Conservation (phyloP, 2,888 invertebrate genomes). For the Athalia circularis region DNA sequence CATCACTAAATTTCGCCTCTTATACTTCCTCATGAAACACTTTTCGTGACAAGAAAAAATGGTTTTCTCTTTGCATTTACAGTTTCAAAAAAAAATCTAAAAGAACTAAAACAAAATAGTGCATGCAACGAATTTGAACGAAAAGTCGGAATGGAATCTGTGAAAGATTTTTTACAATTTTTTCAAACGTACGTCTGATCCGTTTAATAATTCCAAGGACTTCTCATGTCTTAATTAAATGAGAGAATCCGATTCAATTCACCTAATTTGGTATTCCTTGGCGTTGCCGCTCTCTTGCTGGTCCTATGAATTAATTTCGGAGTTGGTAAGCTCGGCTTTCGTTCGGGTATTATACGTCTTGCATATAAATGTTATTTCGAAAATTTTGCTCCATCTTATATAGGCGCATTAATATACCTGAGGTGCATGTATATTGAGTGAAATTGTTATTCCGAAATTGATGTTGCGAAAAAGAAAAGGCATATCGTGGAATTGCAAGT, state of each 20-base stretch:
- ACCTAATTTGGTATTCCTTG: constrained; percentile 46
- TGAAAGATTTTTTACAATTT: not conserved
- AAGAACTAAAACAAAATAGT: too few species aligned
- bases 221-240: constrained; percentile 16
- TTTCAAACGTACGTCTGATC: not conserved
- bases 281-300: not conserved
- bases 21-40: too few species aligned
- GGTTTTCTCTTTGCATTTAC: too few species aligned
- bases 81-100: too few species aligned
- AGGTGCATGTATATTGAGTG: too few species aligned
- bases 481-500: constrained; percentile 23
- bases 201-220: not conserved
- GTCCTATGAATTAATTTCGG: constrained; percentile 47
- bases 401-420: too few species aligned
- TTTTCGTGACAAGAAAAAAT: too few species aligned
- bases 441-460: too few species aligned
- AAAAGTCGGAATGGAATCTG: too few species aligned
- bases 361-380: constrained; percentile 42
- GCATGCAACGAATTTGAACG: too few species aligned
- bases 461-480: too few species aligned
- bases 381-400: not conserved
- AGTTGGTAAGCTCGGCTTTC: constrained; percentile 40
- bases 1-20: too few species aligned
- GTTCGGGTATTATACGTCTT: constrained; percentile 12
- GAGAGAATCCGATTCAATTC: constrained; percentile 42